Evolutionary conservation across 2,797 vertebrate genomes (phyloP), one percentile per base, ranked within the genome.

Genomic region (Eulemur rubriventer): DNA sequence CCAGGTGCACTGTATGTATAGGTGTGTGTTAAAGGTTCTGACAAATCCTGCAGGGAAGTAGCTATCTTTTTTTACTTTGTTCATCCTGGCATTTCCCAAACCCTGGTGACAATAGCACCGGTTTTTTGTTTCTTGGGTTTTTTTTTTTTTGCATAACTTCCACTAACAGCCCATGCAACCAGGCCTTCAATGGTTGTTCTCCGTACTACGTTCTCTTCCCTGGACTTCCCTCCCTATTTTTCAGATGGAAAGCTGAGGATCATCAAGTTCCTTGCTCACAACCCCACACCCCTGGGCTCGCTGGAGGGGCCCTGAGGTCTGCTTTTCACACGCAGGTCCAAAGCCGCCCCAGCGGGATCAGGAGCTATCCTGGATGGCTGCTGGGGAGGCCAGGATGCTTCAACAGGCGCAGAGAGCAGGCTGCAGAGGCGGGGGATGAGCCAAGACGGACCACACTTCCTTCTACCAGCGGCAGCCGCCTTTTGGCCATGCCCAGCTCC

Each of bases 1-100:
- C 63, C 61, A 48, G 35, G 11, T 63, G 24, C 16, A 22, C 7
- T 33, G 57, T 59, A 57, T 59, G 73, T 43, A 33, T 0, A 9
- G 28, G 52, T n/a, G 13, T 17, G 63, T 22, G 46, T 6, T 12
- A 69, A 67, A 84, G 80, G n/a, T 33, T 75, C 95, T 89, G 96
- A 76, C 52, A 57, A 91, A 79, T 24, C 46, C 75, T 84, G 30
- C 55, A 46, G 78, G 88, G 38, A 55, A 6, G 14, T 0, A 16
- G 33, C 43, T 63, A 22, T 50, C 78, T 85, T 73, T 8, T 8
- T 88, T 73, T 8, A 26, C 28, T 43, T 1, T 7, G 52, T 43
- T 79, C 69, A 12, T 38, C 59, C 57, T 46, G 85, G 76, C 50
- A 63, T 18, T 33, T 78, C 67, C 96, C 76, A 55, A 69, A 72